Evolutionary conservation across 1,140 invertebrate genomes (phyloP), one percentile per base, ranked within the genome.

Genomic region (Whitmania pigra): DNA sequence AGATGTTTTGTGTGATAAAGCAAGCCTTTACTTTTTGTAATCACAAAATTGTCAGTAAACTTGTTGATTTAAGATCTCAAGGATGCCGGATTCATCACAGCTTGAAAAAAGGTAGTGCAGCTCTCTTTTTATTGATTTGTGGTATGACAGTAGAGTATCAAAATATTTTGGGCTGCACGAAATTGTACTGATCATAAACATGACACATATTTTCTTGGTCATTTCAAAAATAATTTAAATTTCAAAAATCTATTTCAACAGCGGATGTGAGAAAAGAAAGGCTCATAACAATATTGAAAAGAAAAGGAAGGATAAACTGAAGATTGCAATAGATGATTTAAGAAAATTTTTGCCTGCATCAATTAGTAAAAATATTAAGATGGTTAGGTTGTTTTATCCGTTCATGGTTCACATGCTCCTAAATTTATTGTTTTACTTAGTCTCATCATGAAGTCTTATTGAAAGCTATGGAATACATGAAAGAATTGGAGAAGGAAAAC

Each of bases 391-490:
- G 29, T 4, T 63, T 5, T 63, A n/a, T 63, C 9, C 22, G 22
- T 63, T 63, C 15, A 17, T 2, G 7, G 11, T 25, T 63, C 18
- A n/a, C 2, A 63, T 22, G 29, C 1, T 31, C 22, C 18, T 63
- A 63, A 18, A 63, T 11, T 2, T 63, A 13, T 63, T 63, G 22
- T 17, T 15, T 63, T 31, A 63, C 29, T 25, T 31, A 63, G 57
- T 25, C 57, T 31, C 57, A 63, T 63, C 57, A 63, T 63, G 57
- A 63, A 63, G 29, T 63, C 29, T 63, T 63, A 13, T n/a, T 63
- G 57, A 63, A 63, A 63, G 57, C 57, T 31, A 63, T 63, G 29
- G 57, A 63, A 63, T 63, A 63, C 57, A 63, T 63, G 57, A 63
- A 63, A 63, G 11, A n/a, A 1, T 17, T 63, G 15, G 57, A 63